Evolutionary conservation across 2,113 vertebrate species (phyloP).

Genomic region (Craseonycteris thonglongyai): DNA sequence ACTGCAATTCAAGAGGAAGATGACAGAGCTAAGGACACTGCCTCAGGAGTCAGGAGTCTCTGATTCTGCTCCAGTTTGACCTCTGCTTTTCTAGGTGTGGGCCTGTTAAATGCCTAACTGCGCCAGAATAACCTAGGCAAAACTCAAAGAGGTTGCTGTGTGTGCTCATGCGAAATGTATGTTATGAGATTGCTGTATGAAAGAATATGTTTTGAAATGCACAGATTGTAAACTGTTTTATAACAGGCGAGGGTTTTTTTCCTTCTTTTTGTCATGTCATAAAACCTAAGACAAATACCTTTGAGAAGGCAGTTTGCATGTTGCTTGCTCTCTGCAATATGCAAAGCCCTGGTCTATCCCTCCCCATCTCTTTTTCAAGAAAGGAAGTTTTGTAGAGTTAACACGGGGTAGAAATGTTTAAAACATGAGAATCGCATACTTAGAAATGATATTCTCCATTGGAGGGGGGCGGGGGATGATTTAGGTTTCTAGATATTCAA

Average conservation of each 20-base stretch:
- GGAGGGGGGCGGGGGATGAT: constrained; percentile 57
- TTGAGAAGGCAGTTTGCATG: not conserved
- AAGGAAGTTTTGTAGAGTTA: not conserved
- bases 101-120: fast-evolving
- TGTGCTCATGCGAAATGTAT: not conserved
- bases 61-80: not conserved
- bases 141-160: not conserved
- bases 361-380: not conserved
- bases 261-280: not conserved
- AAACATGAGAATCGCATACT: constrained; percentile 31
- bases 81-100: not conserved
- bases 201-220: not conserved
- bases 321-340: not conserved
- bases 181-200: not conserved
- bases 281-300: not conserved
- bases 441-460: constrained; percentile 37
- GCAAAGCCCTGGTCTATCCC: not conserved
- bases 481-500: constrained; percentile 60
- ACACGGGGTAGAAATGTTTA: constrained; percentile 16
- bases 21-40: not conserved
- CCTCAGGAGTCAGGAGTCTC: not conserved
- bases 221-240: not conserved
- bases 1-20: not conserved
- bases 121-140: no score
- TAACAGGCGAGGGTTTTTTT: not conserved